phyloP scores from a whole-genome alignment of 2,113 vertebrate species.

The Crotalus viridis region DNA sequence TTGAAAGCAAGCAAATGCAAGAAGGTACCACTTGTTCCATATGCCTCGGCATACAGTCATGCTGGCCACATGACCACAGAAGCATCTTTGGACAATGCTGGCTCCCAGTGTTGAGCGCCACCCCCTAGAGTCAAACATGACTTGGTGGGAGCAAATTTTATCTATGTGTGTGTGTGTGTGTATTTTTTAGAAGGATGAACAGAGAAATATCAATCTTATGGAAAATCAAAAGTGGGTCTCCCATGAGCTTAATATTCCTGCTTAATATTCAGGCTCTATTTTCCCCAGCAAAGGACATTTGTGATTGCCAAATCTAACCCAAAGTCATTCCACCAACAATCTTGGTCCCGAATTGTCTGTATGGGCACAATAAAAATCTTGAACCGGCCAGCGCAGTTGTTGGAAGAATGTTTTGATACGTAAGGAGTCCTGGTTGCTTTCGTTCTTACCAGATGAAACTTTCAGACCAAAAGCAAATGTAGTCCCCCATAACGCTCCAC shows the following conservation, averaged over 20 bases:
- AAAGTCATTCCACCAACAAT: neutral
- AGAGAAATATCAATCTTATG: neutral
- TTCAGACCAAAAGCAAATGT: neutral
- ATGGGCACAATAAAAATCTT: neutral
- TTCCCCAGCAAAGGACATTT: neutral
- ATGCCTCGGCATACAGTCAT: neutral
- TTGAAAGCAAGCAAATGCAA: neutral
- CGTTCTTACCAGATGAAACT: neutral
- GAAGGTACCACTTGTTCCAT: neutral
- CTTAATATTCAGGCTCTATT: neutral
- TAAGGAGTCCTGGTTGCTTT: neutral
- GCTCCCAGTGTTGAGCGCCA: too few relatives aligned
- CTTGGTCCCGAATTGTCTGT: neutral
- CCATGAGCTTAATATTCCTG: neutral
- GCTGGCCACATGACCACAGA: neutral
- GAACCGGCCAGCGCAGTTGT: neutral
- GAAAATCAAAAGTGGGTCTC: neutral
- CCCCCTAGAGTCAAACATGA: neutral
- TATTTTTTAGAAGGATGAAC: neutral
- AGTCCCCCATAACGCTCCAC: neutral
- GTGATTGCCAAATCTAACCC: neutral
- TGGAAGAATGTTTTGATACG: neutral
- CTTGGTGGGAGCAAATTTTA: neutral
- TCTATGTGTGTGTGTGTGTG: too few relatives aligned
- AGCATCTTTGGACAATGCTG: neutral